Conservation (phyloP, 1,140 invertebrate species). For the Bemisia tabaci region DNA sequence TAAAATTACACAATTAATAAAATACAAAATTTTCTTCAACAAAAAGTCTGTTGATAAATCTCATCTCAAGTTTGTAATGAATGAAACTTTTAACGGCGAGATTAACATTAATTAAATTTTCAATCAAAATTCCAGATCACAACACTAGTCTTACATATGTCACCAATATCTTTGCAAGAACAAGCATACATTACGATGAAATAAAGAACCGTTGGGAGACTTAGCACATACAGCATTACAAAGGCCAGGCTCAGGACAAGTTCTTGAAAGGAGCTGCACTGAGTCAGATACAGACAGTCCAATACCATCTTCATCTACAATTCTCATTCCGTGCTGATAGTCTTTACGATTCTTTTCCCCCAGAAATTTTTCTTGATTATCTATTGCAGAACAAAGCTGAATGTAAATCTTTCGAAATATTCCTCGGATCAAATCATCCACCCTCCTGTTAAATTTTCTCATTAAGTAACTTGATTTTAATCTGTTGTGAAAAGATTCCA, state of each 20-base stretch:
- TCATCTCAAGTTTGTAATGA: no score
- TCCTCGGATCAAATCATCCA: not conserved
- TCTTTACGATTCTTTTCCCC: not conserved
- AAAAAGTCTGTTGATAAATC: no score
- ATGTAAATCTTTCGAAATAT: not conserved
- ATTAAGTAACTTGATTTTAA: not conserved
- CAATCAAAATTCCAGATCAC: no score
- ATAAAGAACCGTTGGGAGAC: not conserved
- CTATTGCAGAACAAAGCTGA: not conserved
- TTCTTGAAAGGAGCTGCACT: not conserved
- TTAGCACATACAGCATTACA: not conserved
- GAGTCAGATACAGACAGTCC: not conserved
- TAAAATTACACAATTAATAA: no score
- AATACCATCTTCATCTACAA: not conserved
- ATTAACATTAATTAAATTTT: no score
- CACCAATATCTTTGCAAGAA: not conserved
- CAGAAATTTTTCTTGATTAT: not conserved
- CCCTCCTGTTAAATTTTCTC: not conserved
- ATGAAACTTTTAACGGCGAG: no score
- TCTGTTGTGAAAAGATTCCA: conserved; percentile 6
- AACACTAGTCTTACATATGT: not conserved
- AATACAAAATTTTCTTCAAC: no score
- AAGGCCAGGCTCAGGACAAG: not conserved
- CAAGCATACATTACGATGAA: not conserved
- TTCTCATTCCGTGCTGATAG: not conserved